Conservation (phyloP, 2,797 vertebrate species). For the Sternarchorhynchus goeldii region DNA sequence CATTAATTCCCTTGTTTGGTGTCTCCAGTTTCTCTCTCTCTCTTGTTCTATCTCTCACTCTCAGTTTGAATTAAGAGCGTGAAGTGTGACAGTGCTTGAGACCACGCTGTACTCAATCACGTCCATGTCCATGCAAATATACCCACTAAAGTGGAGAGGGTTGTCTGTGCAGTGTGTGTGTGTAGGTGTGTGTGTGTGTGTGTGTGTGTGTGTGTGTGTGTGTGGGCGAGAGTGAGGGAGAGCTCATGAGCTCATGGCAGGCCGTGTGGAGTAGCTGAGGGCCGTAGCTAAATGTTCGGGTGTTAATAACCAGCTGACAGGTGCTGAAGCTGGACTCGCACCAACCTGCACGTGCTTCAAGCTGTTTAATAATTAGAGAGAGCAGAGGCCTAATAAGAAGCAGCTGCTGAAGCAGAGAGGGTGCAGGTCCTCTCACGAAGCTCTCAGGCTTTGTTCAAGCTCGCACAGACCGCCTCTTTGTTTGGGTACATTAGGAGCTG, state of each 20-base stretch:
- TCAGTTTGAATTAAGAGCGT: constrained; percentile 4
- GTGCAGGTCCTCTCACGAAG: constrained; percentile 4
- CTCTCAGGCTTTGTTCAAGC: constrained; percentile 16
- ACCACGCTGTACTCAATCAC: neutral
- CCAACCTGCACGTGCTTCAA: constrained; percentile 56
- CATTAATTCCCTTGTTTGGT: neutral
- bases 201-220: constrained; percentile 10
- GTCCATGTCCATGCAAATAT: constrained; percentile 31
- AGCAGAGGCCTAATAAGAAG: constrained; percentile 61
- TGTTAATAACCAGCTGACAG: constrained; percentile 65
- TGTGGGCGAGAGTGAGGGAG: constrained; percentile 24
- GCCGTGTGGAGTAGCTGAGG: constrained; percentile 20
- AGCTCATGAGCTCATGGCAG: constrained; percentile 2
- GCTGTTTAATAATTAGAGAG: constrained; percentile 55
- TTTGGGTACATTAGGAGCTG: constrained; percentile 31
- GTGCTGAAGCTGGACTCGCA: constrained; percentile 60
- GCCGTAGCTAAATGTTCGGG: constrained; percentile 37
- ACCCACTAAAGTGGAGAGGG: constrained; percentile 28
- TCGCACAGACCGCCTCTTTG: constrained; percentile 15
- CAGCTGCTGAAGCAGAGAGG: constrained; percentile 61
- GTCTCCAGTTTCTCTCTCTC: too few species aligned
- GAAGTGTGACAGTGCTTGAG: neutral
- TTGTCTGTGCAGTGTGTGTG: constrained; percentile 46
- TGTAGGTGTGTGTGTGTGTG: constrained; percentile 15
- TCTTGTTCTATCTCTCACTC: neutral